These are phyloP conservation scores for Epinephelus awoara DNA, from an alignment of 2,797 vertebrate genomes.

Conservation along the genomic window DNA sequence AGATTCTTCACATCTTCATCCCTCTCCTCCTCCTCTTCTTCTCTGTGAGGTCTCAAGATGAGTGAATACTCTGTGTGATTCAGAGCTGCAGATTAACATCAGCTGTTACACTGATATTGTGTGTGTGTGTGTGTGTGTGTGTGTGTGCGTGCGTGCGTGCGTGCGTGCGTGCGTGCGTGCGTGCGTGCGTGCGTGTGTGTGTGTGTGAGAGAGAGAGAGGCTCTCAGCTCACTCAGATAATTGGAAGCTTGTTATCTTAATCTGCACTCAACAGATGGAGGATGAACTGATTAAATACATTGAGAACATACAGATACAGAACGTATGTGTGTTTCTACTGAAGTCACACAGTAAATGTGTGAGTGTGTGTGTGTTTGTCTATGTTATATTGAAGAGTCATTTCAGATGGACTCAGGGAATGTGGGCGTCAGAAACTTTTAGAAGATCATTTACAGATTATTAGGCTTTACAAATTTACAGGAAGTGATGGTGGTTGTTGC, in stretches of 20 bases:
- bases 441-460: too few species aligned
- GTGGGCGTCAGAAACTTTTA: not conserved
- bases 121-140: not conserved
- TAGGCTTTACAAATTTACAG: too few species aligned
- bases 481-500: too few species aligned
- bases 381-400: not conserved
- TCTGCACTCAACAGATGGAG: slow-evolving; percentile 23
- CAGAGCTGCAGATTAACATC: slow-evolving; percentile 29
- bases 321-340: not conserved
- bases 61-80: slow-evolving; percentile 6
- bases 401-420: not conserved
- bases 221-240: slow-evolving; percentile 38
- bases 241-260: slow-evolving; percentile 48
- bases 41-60: slow-evolving; percentile 11
- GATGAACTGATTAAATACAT: slow-evolving; percentile 13
- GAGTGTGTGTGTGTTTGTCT: not conserved
- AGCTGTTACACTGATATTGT: slow-evolving; percentile 17
- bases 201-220: not conserved
- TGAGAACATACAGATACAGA: slow-evolving; percentile 4
- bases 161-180: not conserved
- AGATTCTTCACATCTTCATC: not conserved
- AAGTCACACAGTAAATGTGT: not conserved
- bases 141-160: not conserved
- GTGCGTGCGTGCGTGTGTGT: not conserved
- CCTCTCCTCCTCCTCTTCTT: not conserved